Evolutionary conservation across 2,797 vertebrate species (phyloP).

Genomic region (Urosaurus nigricauda): DNA sequence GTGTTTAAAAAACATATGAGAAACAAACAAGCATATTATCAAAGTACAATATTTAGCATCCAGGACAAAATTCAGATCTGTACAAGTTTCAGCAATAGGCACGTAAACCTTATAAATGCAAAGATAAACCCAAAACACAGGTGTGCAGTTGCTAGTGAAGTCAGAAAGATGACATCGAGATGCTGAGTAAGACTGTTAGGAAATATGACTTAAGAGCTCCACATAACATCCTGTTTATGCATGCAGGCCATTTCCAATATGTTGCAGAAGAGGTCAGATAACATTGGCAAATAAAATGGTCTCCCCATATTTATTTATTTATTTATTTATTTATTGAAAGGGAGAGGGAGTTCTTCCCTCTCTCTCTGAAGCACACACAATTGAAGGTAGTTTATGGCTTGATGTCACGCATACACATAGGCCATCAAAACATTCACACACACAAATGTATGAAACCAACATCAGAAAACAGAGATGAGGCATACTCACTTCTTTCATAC

Average conservation of each 20-base stretch:
- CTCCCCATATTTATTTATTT: neutral
- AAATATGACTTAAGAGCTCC: neutral
- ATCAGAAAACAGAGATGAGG: neutral
- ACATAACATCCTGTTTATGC: neutral
- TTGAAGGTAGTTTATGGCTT: too few species aligned
- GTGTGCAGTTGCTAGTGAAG: neutral
- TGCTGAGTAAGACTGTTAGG: neutral
- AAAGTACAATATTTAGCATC: neutral
- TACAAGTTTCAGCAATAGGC: neutral
- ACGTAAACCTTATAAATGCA: neutral
- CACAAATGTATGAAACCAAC: neutral
- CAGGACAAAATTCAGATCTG: neutral
- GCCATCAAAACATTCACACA: neutral
- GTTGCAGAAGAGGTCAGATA: too few species aligned
- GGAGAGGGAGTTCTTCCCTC: neutral
- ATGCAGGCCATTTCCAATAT: neutral
- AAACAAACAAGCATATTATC: neutral
- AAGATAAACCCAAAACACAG: conserved; percentile 1
- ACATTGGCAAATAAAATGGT: neutral
- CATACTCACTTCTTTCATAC: neutral
- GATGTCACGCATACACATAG: too few species aligned
- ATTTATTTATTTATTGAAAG: neutral
- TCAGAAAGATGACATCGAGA: neutral
- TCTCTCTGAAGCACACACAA: neutral
- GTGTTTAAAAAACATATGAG: neutral